phyloP scores from a whole-genome alignment of 92 coral and sea anemone genomes.

The Micromussa lordhowensis region DNA sequence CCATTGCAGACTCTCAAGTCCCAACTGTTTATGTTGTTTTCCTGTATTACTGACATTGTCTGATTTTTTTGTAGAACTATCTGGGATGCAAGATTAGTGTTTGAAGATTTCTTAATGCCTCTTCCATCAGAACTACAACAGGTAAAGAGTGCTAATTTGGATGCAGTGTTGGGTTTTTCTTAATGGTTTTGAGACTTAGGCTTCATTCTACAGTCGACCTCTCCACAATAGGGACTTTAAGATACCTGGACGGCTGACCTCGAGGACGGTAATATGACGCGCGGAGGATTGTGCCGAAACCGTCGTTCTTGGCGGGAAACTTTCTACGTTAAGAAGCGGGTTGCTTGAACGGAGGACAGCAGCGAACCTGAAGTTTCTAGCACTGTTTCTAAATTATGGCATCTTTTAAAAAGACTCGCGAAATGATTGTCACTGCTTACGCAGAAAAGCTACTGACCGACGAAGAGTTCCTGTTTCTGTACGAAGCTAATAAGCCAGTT shows the following conservation, averaged over 20 bases:
- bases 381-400: too few species aligned
- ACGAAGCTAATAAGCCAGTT: too few species aligned
- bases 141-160: background rate
- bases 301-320: constrained; percentile 29
- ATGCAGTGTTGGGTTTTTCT: too few species aligned
- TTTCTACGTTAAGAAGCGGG: constrained; percentile 23
- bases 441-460: too few species aligned
- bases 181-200: too few species aligned
- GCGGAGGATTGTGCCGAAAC: constrained; percentile 32
- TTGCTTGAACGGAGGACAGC: constrained; percentile 27
- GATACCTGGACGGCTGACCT: constrained; percentile 47
- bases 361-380: too few species aligned
- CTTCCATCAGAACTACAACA: constrained; percentile 65
- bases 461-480: too few species aligned
- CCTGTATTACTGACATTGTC: background rate
- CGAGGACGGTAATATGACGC: constrained; percentile 29
- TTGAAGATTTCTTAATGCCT: constrained; percentile 72
- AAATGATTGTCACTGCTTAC: too few species aligned
- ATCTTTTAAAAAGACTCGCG: too few species aligned
- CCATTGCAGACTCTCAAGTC: too few species aligned
- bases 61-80: constrained; percentile 65
- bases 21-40: background rate
- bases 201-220: too few species aligned
- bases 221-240: constrained; percentile 46
- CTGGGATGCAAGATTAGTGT: constrained; percentile 91